Evolutionary conservation across 2,888 invertebrate genomes (phyloP), one percentile per base, ranked within the genome.

Genomic region (Epistrophe grossulariae): DNA sequence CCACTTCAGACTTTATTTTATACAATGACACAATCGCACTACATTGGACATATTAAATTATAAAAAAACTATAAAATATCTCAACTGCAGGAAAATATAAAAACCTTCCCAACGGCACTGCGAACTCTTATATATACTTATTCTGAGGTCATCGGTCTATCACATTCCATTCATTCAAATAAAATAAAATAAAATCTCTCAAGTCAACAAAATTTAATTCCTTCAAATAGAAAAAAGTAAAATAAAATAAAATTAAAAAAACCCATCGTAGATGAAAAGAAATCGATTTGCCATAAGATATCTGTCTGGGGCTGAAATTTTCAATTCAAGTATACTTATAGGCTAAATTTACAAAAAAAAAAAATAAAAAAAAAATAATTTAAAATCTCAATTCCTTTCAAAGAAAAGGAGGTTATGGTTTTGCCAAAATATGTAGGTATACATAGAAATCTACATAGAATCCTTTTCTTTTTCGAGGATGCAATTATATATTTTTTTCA

Each of bases 401-500:
- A 24, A 11, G 5, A 43, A 64, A 66, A 73, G 11, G 40, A 73
- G 45, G 62, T 74, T 62, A 74, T 60, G 24, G 24, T 62, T 73
- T 50, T 83, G 55, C 60, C 60, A 68, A 68, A 59, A 60, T 10
- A 7, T 9, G n/a, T 45, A 80, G 1, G 3, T 3, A 24, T 24
- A 24, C 24, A n/a, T n/a, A n/a, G n/a, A n/a, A n/a, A n/a, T n/a
- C 24, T 11, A 80, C 15, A 40, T n/a, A 50, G 3, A 68, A 10
- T 38, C 4, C 28, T 28, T 38, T 38, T 38, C 17, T 17, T 28
- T n/a, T 19, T 66, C 17, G 52, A 73, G 68, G 73, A 43, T 79
- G 68, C 68, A 73, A 83, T 83, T 68, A 83, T 68, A 79, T 24
- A 24, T 24, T 24, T 24, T 79, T 77, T 82, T 73, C 3, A 24